phyloP scores from a whole-genome alignment of 2,888 invertebrate genomes.

The Pandemis corylana region DNA sequence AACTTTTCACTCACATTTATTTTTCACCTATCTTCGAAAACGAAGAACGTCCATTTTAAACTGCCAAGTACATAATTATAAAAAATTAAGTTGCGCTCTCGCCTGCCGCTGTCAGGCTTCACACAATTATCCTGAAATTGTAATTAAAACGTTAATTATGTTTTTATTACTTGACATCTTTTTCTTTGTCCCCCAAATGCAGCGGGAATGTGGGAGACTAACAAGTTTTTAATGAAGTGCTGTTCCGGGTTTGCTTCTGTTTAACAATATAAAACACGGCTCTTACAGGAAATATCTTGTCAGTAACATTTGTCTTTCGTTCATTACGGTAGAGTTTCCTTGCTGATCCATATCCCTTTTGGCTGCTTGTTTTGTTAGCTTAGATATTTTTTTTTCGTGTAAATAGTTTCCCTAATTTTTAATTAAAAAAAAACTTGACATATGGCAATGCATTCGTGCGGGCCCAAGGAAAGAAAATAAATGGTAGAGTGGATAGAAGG shows the following conservation, averaged over 20 bases:
- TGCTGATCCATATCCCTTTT: no score
- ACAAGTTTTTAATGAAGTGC: slow-evolving; percentile 11
- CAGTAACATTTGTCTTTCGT: neutral
- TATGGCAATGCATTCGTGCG: no score
- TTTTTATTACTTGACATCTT: slow-evolving; percentile 28
- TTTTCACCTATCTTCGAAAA: neutral
- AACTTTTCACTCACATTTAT: no score
- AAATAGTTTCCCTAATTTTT: no score
- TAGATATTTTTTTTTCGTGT: no score
- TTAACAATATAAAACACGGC: neutral
- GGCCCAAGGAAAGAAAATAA: no score
- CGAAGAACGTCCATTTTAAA: neutral
- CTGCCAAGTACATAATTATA: slow-evolving; percentile 8
- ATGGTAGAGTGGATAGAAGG: no score
- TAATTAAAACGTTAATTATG: slow-evolving; percentile 27
- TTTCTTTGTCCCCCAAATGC: slow-evolving; percentile 17
- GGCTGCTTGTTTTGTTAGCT: no score
- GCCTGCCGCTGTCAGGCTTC: slow-evolving; percentile 6
- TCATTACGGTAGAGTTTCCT: no score
- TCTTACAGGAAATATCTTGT: neutral
- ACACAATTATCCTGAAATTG: slow-evolving; percentile 21
- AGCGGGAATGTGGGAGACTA: slow-evolving; percentile 8
- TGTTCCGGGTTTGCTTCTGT: neutral
- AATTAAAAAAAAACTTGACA: no score
- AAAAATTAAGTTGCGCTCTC: slow-evolving; percentile 19